A percentile compares a stretch with the other conserved stretches of the same genome.
Evolutionary conservation across 2,113 vertebrate genomes (phyloP).

Genomic region (Pandion haliaetus): DNA sequence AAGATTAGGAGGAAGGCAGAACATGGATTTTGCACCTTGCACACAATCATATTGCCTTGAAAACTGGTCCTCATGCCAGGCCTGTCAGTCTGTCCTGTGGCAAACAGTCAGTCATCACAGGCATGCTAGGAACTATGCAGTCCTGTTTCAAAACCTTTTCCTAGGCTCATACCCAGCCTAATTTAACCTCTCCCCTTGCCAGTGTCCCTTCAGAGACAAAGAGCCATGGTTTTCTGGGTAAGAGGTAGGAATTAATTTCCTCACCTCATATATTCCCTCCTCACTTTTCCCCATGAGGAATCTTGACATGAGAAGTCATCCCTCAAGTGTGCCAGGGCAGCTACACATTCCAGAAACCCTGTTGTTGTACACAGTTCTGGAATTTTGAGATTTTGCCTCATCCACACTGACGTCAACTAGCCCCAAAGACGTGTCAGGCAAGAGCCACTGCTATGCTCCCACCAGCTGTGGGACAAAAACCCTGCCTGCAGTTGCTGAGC

Average conservation of each 20-base stretch:
- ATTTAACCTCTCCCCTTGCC: not conserved
- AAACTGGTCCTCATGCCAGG: not conserved
- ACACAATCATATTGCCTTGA: not conserved
- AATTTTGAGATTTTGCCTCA: not conserved
- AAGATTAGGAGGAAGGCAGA: not conserved
- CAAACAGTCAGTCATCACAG: not conserved
- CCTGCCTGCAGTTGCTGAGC: not conserved
- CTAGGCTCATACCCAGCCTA: not conserved
- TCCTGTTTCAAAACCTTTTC: not conserved
- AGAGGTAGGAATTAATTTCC: not conserved
- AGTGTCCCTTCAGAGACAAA: not conserved
- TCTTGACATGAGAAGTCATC: not conserved
- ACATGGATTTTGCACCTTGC: not conserved
- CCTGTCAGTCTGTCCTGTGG: not conserved
- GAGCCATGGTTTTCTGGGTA: not conserved
- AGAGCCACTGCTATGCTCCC: not conserved
- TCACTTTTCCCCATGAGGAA: not conserved
- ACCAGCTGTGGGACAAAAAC: not conserved
- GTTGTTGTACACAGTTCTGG: not conserved
- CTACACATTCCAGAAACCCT: constrained; percentile 7
- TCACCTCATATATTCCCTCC: not conserved
- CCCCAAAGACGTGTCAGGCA: not conserved
- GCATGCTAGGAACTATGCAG: not conserved
- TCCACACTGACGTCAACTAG: not conserved
- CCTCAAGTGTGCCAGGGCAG: not conserved